A percentile compares a stretch with the other conserved stretches of the same genome.
phyloP scores from a whole-genome alignment of 2,888 invertebrate genomes.

The Spisula solida region DNA sequence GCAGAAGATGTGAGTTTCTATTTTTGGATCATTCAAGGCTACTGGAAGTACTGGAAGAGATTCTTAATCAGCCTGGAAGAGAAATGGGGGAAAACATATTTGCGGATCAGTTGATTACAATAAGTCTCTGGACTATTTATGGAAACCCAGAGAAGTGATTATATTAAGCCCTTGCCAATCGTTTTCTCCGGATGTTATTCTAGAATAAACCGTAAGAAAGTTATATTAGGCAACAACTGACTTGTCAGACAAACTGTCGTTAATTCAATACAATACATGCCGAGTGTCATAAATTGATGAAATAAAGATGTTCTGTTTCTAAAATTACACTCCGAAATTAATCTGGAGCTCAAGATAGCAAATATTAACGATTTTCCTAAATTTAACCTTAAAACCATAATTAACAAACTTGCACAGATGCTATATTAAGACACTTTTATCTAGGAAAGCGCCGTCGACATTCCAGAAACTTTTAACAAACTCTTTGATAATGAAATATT shows the following conservation, averaged over 20 bases:
- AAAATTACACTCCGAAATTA: neutral
- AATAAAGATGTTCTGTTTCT: slow-evolving; percentile 19
- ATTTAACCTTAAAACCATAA: neutral
- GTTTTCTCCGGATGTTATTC: neutral
- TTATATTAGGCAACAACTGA: neutral
- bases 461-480: neutral
- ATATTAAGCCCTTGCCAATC: slow-evolving; percentile 14
- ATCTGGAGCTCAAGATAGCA: neutral
- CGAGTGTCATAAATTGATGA: slow-evolving; percentile 15
- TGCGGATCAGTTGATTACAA: slow-evolving; percentile 16
- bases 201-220: neutral
- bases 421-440: neutral
- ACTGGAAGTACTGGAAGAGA: neutral
- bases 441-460: neutral
- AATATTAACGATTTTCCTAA: neutral
- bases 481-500: slow-evolving; percentile 14
- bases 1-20: neutral
- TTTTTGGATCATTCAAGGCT: neutral
- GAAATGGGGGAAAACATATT: neutral
- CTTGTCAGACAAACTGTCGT: neutral
- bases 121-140: slow-evolving; percentile 2
- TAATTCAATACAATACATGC: neutral
- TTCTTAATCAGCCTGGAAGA: neutral
- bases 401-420: neutral
- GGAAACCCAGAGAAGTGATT: neutral